Evolutionary conservation across 2,888 invertebrate genomes (phyloP), one percentile per base, ranked within the genome.

Genomic region (Chloroclysta siterata): DNA sequence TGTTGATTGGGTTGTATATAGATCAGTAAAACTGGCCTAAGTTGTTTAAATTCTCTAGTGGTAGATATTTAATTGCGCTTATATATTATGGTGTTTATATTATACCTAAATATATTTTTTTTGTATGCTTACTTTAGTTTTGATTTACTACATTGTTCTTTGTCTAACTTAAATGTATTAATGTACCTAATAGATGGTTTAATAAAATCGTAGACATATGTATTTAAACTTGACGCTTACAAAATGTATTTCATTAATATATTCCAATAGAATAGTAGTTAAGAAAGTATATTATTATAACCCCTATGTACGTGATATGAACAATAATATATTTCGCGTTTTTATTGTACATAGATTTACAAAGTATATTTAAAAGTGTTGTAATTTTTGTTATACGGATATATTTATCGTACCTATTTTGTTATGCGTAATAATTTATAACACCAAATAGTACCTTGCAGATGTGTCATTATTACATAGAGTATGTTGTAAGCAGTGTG

Each of bases 401-500:
- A 64, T 68, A 60, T 76, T 69, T 76, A 76, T 82, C 75, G 69
- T 83, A 80, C 68, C 71, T 86, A 82, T 82, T 87, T 85, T 85
- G 84, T 87, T 87, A 82, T 72, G 71, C 82, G 75, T 81, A 84
- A 85, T 87, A 80, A 84, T 86, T 89, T 87, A 82, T 88, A 89
- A 90, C 88, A 90, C 90, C 89, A 89, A 88, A 85, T 86, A 85
- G 88, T 90, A 90, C 88, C 86, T 89, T 87, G 84, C 81, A 84
- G 76, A 85, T 84, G 79, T 84, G 78, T 87, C 83, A 79, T 80
- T 39, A 39, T 82, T 85, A 81, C 84, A 83, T 85, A 80, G 83
- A 77, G 74, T 81, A 84, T 80, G 50, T 53, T 51, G 83, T 89
- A 86, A 85, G 80, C 83, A 78, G 81, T 89, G 88, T 88, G 88